Evolutionary conservation across 2,113 vertebrate genomes (phyloP).

Genomic region (Muntiacus muntjak): DNA sequence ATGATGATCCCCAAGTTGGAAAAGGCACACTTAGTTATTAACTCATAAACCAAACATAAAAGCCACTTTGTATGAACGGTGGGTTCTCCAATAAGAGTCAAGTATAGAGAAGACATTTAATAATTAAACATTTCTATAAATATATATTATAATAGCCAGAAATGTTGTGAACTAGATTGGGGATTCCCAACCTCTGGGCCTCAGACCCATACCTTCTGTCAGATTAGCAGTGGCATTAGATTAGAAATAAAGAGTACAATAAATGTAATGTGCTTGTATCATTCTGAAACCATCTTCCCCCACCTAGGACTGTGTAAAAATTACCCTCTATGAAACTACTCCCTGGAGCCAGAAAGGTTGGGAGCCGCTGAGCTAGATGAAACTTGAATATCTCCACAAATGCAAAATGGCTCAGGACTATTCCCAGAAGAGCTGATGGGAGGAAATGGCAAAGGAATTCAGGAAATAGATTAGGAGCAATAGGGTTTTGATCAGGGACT

Average conservation of each 20-base stretch:
- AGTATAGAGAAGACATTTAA: background rate
- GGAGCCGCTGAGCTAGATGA: background rate
- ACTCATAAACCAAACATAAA: background rate
- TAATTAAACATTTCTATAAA: constrained; percentile 3
- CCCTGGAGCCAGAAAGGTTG: background rate
- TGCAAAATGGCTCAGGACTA: background rate
- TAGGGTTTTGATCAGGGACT: background rate
- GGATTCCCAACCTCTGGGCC: background rate
- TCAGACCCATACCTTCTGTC: background rate
- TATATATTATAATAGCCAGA: background rate
- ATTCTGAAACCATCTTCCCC: background rate
- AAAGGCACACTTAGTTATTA: background rate
- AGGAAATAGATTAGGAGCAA: background rate
- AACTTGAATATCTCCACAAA: background rate
- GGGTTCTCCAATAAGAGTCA: background rate
- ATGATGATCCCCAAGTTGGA: background rate
- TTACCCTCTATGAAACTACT: background rate
- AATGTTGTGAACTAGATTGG: background rate
- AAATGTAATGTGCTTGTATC: background rate
- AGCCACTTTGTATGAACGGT: background rate
- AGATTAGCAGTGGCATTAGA: background rate
- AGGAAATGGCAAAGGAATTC: background rate
- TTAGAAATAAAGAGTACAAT: background rate
- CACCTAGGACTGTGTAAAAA: background rate
- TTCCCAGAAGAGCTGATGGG: background rate